Conservation (phyloP, 2,113 vertebrate genomes). For the Myanophis thanlyinensis region DNA sequence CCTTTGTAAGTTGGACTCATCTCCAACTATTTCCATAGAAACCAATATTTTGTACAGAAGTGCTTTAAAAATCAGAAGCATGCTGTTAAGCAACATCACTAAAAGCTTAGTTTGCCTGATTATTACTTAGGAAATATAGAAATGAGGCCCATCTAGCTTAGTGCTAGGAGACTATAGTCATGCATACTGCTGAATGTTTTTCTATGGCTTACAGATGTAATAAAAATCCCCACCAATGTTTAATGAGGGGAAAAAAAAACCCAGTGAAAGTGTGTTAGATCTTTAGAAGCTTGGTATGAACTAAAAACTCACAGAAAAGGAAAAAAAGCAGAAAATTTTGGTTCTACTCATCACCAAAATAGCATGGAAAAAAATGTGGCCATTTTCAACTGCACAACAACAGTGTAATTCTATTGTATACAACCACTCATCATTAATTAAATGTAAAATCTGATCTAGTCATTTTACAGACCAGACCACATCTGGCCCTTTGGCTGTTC, state of each 20-base stretch:
- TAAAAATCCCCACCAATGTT: not conserved
- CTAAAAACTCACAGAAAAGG: not conserved
- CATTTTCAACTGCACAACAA: not conserved
- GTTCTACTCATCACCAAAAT: not conserved
- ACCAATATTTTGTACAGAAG: not conserved
- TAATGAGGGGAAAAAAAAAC: not conserved
- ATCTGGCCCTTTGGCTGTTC: not conserved
- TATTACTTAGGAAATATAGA: not conserved
- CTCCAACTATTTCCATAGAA: conserved; percentile 21
- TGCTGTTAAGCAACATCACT: conserved; percentile 9
- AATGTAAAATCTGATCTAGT: not conserved
- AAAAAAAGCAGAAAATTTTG: not conserved
- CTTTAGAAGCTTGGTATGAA: not conserved
- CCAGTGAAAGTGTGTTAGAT: not conserved
- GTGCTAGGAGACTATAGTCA: not conserved
- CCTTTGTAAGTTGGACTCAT: not conserved
- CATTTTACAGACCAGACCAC: not conserved
- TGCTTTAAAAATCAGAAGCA: not conserved
- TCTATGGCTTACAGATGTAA: not conserved
- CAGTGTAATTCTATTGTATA: not conserved
- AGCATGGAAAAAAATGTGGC: not conserved
- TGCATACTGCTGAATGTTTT: not conserved
- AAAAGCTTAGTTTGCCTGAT: not conserved
- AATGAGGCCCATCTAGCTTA: not conserved
- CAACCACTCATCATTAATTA: not conserved